A percentile compares a stretch with the other conserved stretches of the same genome.
phyloP scores from a whole-genome alignment of 2,888 invertebrate species.

The Myopa tessellatipennis region DNA sequence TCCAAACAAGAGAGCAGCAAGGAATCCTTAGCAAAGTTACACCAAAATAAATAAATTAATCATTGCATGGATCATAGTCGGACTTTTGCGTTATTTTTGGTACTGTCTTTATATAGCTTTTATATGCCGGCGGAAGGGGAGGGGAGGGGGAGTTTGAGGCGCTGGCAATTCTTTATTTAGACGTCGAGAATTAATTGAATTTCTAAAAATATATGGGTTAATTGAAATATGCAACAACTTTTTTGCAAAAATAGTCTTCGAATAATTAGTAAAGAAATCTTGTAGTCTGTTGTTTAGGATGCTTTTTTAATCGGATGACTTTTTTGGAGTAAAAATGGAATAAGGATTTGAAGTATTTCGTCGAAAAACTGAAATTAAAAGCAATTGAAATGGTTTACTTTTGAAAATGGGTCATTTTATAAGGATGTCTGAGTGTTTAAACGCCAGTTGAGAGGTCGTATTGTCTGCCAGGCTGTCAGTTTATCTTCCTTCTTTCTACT shows the following conservation, averaged over 20 bases:
- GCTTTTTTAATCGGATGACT: not conserved
- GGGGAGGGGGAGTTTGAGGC: not conserved
- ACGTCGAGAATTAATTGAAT: not conserved
- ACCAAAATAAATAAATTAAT: slow-evolving; percentile 12
- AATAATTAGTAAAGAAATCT: not conserved
- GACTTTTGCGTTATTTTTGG: not conserved
- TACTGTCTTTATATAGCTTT: too few species aligned
- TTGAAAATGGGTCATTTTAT: too few species aligned
- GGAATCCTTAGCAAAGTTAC: slow-evolving; percentile 22
- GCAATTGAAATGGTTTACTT: too few species aligned
- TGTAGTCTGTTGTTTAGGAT: not conserved
- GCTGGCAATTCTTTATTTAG: not conserved
- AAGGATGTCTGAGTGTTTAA: too few species aligned
- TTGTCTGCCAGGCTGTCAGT: too few species aligned
- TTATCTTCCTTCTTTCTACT: too few species aligned
- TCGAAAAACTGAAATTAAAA: not conserved
- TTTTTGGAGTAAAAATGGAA: not conserved
- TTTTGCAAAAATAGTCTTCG: not conserved
- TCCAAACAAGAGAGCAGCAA: not conserved
- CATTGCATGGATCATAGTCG: not conserved
- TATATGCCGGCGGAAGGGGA: not conserved
- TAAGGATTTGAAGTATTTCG: not conserved
- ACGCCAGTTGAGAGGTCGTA: too few species aligned
- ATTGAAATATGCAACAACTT: not conserved
- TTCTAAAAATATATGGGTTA: not conserved